These are phyloP conservation scores for Corydoras maculifer DNA, from an alignment of 2,113 vertebrate species.

Conservation along the genomic window DNA sequence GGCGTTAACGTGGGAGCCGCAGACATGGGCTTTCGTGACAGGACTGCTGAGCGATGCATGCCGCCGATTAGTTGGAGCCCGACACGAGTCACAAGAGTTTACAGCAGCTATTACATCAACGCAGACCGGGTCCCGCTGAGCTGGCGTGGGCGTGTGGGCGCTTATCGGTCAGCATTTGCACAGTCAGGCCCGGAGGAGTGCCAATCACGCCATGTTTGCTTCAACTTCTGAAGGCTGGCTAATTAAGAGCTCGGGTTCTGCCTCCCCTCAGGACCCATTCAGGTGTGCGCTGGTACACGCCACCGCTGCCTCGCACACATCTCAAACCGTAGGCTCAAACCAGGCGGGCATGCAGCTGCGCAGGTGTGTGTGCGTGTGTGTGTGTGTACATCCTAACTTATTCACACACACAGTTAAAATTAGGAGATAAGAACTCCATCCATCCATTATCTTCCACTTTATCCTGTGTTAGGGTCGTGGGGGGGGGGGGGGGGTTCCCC, in stretches of 20 bases:
- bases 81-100: not conserved
- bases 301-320: not conserved
- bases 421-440: too few species aligned
- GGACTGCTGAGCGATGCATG: not conserved
- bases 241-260: conserved; percentile 54
- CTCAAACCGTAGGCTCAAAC: not conserved
- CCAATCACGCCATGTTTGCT: conserved; percentile 40
- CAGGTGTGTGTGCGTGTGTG: not conserved
- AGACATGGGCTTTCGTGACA: not conserved
- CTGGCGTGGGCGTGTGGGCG: not conserved
- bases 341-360: not conserved
- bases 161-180: conserved; percentile 30
- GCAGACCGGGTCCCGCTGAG: not conserved
- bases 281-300: conserved; percentile 39
- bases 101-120: conserved; percentile 11
- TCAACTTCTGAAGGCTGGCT: conserved; percentile 43
- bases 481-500: too few species aligned
- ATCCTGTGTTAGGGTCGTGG: too few species aligned
- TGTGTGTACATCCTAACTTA: too few species aligned
- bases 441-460: too few species aligned
- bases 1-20: not conserved
- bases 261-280: conserved; percentile 35
- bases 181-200: conserved; percentile 27
- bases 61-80: not conserved
- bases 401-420: too few species aligned